Base-by-base conservation (phyloP, 2,797 vertebrate species). In the Acipenser transmontanus region DNA sequence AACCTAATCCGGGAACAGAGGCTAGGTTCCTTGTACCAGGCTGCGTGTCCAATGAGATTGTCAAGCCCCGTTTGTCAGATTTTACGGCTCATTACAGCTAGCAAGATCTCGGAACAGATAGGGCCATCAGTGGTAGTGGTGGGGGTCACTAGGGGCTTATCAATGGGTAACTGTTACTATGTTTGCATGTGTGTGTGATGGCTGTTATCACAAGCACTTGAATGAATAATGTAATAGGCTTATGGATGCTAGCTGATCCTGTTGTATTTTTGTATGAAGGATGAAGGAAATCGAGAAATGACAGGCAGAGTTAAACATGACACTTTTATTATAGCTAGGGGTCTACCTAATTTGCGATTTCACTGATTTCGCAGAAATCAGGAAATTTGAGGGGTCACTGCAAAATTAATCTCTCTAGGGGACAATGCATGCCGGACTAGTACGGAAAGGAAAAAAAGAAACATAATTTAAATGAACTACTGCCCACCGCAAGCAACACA, bases 51-150 rank as follows among this genome's bases (percentile, higher is more conserved):
- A 62, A 0, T 64, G 69, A 73, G 56, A 66, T 59, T 56, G 60
- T 60, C 65, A 59, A 73, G 49, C 56, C 59, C 72, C 62, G 13
- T 78, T 74, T 74, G 71, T 74, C 69, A 71, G 62, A 12, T 1
- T 69, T 10, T 66, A 7, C 52, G 65, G 54, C 65, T 76, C 61
- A 10, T 72, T 69, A 48, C 8, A n/a, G 3, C 9, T 50, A 51
- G 49, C 57, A 64, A 64, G 7, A 65, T 70, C 57, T 73, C 62
- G 54, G 62, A 59, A 17, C 56, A 69, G 52, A 63, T 12, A 72
- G 62, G 68, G 47, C 48, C 64, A 34, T 71, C 61, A 63, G 57
- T 11, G 59, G 13, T 10, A 51, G 50, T 10, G 6, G n/a, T 59
- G 50, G 50, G 62, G 66, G 61, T 50, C 52, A 49, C 52, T 52